Percentiles rank a stretch among this genome's conserved stretches.
Conservation (phyloP, 1,140 invertebrate genomes). For the Procambarus clarkii region DNA sequence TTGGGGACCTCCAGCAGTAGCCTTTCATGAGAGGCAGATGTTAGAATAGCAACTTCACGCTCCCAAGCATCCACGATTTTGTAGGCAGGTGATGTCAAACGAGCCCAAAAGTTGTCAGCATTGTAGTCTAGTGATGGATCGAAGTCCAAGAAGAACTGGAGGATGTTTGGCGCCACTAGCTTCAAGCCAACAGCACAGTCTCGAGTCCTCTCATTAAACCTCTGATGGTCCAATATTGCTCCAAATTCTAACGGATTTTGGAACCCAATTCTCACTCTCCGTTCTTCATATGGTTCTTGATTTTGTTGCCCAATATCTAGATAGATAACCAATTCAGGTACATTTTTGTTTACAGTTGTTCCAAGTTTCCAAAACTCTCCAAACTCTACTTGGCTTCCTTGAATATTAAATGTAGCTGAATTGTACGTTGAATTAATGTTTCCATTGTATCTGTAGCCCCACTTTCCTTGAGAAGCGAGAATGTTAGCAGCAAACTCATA, state of each 20-base stretch:
- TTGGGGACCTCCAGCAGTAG: conserved; percentile 6
- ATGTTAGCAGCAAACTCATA: conserved; percentile 16
- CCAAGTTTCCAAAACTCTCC: conserved; percentile 35
- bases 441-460: conserved; percentile 41
- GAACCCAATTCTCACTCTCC: conserved; percentile 40
- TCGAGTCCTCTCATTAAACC: conserved; percentile 37
- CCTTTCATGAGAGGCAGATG: not conserved
- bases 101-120: not conserved
- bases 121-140: conserved; percentile 39
- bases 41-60: not conserved
- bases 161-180: conserved; percentile 9
- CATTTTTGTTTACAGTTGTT: conserved; percentile 11
- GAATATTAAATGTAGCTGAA: not conserved
- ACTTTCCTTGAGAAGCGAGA: not conserved
- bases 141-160: conserved; percentile 29
- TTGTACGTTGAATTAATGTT: not conserved
- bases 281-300: conserved; percentile 25
- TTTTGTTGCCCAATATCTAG: conserved; percentile 9
- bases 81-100: conserved; percentile 33
- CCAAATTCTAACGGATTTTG: conserved; percentile 53
- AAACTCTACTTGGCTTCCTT: conserved; percentile 6
- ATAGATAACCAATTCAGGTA: conserved; percentile 24
- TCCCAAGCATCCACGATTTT: not conserved
- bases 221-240: conserved; percentile 33
- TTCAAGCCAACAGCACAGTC: conserved; percentile 31